Conservation (phyloP, 2,888 invertebrate genomes). For the Eledone cirrhosa region DNA sequence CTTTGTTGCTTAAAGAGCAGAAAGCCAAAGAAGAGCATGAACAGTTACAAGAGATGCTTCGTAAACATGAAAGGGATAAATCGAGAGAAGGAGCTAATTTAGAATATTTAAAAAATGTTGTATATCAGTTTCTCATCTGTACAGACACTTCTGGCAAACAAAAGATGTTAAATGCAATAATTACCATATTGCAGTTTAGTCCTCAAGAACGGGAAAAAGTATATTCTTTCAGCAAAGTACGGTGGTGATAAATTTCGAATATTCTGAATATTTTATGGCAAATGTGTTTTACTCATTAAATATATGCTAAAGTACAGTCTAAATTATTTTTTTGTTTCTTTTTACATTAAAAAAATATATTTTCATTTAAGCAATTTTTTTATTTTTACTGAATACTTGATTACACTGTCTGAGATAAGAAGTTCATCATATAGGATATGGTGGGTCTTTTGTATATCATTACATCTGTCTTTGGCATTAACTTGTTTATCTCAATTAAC, state of each 20-base stretch:
- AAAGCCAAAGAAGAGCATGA: conserved; percentile 69
- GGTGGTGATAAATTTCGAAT: conserved; percentile 42
- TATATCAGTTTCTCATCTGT: conserved; percentile 81
- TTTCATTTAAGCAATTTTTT: no score
- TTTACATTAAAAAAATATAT: no score
- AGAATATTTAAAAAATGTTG: conserved; percentile 90
- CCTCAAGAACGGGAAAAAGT: conserved; percentile 74
- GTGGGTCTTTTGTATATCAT: no score
- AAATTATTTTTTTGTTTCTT: no score
- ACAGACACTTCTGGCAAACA: conserved; percentile 76
- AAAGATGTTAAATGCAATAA: conserved; percentile 90
- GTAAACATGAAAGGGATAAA: conserved; percentile 66
- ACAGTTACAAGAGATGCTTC: conserved; percentile 69
- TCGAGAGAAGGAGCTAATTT: conserved; percentile 85
- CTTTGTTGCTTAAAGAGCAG: conserved; percentile 65
- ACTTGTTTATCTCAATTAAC: no score
- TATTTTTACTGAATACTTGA: no score
- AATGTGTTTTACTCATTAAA: no score
- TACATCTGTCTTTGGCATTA: no score
- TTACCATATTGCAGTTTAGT: conserved; percentile 84
- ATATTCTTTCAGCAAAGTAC: conserved; percentile 43
- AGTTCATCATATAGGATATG: no score
- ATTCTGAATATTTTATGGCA: no score
- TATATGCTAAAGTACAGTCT: no score
- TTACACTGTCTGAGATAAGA: no score